A percentile compares a stretch with the other conserved stretches of the same genome.
These are phyloP conservation scores for Capra hircus DNA, from an alignment of 2,113 vertebrate genomes.

Conservation along the genomic window DNA sequence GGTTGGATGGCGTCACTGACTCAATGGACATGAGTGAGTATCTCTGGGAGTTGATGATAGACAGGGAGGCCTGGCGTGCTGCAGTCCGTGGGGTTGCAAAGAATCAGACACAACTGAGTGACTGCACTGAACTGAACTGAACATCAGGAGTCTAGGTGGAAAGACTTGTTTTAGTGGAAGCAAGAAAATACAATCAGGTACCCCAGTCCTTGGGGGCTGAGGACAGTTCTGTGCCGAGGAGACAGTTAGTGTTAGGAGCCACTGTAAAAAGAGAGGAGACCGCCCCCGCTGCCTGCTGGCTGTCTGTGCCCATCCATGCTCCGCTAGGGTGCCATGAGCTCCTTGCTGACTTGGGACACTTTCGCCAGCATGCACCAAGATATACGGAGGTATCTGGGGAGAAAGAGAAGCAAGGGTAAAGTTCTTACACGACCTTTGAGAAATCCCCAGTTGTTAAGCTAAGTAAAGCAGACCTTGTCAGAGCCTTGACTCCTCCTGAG, in stretches of 20 bases:
- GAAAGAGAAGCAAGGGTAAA: background rate
- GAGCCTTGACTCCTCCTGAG: background rate
- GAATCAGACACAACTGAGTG: fast-evolving
- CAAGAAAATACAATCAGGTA: background rate
- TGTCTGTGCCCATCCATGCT: background rate
- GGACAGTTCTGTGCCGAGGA: background rate
- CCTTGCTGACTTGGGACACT: background rate
- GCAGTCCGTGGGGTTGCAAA: background rate
- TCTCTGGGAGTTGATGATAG: background rate
- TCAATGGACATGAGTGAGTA: background rate
- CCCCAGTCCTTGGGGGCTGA: background rate
- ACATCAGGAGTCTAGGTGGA: background rate
- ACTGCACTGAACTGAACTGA: background rate
- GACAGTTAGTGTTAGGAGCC: background rate
- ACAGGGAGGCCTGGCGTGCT: too few relatives aligned
- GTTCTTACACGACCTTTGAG: background rate
- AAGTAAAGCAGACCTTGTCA: background rate
- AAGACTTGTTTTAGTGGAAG: background rate
- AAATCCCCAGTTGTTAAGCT: background rate
- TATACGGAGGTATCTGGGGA: background rate
- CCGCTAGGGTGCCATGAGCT: background rate
- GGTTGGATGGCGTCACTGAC: background rate
- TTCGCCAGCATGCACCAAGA: background rate
- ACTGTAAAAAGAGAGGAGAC: background rate
- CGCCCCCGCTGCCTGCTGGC: fast-evolving